Conservation (phyloP, 1,140 invertebrate species). For the Phocides pigmalion region DNA sequence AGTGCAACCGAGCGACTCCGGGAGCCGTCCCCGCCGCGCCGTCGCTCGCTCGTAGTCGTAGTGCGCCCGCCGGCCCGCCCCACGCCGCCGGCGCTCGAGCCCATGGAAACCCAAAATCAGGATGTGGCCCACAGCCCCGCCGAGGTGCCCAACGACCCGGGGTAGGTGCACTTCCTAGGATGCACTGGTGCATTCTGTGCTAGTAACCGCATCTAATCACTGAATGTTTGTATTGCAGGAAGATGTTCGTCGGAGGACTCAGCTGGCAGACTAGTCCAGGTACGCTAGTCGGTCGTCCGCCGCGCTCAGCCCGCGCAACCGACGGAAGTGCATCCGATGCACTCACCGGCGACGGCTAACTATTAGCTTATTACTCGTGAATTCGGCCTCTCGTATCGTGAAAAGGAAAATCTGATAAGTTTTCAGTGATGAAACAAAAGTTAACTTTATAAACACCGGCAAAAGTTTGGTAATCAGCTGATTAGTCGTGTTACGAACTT, state of each 20-base stretch:
- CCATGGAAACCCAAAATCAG: conserved; percentile 89
- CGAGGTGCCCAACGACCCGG: conserved; percentile 95
- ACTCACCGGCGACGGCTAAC: conserved; percentile 56
- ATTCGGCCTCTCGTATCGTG: conserved; percentile 43
- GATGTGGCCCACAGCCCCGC: conserved; percentile 90
- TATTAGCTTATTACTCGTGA: conserved; percentile 51
- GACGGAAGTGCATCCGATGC: conserved; percentile 70
- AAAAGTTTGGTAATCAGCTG: conserved; percentile 82
- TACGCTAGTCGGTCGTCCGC: conserved; percentile 85
- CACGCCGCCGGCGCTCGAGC: conserved; percentile 66
- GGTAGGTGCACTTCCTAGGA: conserved; percentile 86
- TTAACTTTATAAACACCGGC: conserved; percentile 68
- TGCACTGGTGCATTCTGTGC: conserved; percentile 46
- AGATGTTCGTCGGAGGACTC: conserved; percentile 99
- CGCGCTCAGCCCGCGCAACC: conserved; percentile 50
- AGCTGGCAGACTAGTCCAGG: conserved; percentile 99
- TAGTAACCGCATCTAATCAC: conserved; percentile 60
- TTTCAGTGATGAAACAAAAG: conserved; percentile 60
- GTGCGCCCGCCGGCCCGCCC: conserved; percentile 68
- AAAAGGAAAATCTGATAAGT: conserved; percentile 46
- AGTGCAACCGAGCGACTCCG: conserved; percentile 87
- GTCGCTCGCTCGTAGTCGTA: conserved; percentile 86
- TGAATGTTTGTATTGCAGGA: conserved; percentile 91
- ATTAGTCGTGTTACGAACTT: conserved; percentile 62
- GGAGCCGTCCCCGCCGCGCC: conserved; percentile 87